Evolutionary conservation across 2,113 vertebrate species (phyloP), one percentile per base, ranked within the genome.

Genomic region (Macquaria ambigua): DNA sequence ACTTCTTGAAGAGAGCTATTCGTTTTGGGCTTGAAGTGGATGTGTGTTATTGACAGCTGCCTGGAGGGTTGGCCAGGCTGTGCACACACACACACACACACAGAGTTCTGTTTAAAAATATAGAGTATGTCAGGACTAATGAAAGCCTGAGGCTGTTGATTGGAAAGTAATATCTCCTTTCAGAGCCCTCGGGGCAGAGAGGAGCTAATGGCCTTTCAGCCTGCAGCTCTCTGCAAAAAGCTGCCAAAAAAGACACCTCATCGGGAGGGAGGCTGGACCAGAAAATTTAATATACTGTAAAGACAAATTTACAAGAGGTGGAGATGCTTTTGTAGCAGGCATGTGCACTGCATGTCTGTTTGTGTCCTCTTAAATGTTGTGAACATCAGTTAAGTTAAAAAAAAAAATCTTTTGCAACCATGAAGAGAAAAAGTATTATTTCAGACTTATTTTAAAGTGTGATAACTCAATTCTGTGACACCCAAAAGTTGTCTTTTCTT

Each of bases 111-210:
- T 70, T 87, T 74, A 41, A 64, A 64, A 55, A 34, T 0, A 25
- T 34, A 34, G 21, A 79, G n/a, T 61, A 6, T 79, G 74, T 87
- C 80, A 68, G 55, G 79, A 23, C 66, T 83, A 81, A 92, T 86
- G 78, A 90, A 88, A 92, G 74, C 82, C 56, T n/a, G 8, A 61
- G 59, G 82, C 79, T 83, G 63, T 82, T 85, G 66, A 88, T 90
- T 83, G 82, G 74, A 76, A 87, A 83, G 20, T 80, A 88, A 93
- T 89, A 80, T 79, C 56, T 83, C 20, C 73, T 83, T 82, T 69
- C 53, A 1, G 43, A 84, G 28, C 69, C 74, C 66, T 77, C 31
- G 1, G 73, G 68, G 41, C 76, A 63, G 43, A 74, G 79, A 76
- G 43, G 61, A 79, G 53, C 86, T 87, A 88, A 92, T 89, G 75